phyloP scores from a whole-genome alignment of 2,888 invertebrate species.

The Chrysolina oricalcia region DNA sequence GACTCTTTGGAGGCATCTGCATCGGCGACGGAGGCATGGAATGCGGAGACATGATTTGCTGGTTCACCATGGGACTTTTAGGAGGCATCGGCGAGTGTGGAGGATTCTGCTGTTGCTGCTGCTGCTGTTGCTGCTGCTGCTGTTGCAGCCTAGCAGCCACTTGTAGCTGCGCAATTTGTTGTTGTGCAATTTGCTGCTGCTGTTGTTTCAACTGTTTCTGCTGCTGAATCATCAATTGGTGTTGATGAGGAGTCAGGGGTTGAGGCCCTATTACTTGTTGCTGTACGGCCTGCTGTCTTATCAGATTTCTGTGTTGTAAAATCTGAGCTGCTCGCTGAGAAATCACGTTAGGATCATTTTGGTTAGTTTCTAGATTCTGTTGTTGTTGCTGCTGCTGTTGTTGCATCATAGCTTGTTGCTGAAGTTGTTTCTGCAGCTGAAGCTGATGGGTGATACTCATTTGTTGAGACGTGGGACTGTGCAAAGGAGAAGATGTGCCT shows the following conservation, averaged over 20 bases:
- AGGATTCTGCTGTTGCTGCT: conserved; percentile 64
- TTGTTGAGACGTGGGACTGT: conserved; percentile 69
- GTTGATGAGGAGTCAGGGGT: conserved; percentile 67
- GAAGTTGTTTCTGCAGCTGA: conserved; percentile 70
- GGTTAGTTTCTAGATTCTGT: conserved; percentile 63
- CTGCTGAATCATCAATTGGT: conserved; percentile 68
- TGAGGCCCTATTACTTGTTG: conserved; percentile 61
- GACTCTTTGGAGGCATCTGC: conserved; percentile 71
- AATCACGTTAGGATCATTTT: conserved; percentile 72
- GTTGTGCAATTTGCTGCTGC: conserved; percentile 55
- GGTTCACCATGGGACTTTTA: conserved; percentile 72
- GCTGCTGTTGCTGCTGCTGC: conserved; percentile 54
- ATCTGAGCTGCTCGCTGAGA: conserved; percentile 66
- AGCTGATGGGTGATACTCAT: conserved; percentile 62
- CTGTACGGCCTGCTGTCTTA: conserved; percentile 65
- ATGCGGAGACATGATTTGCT: conserved; percentile 70
- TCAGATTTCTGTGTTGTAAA: conserved; percentile 67
- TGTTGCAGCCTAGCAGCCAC: conserved; percentile 68
- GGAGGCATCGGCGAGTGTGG: conserved; percentile 76
- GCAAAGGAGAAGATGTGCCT: conserved; percentile 68
- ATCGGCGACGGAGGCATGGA: conserved; percentile 72
- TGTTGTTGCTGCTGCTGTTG: conserved; percentile 61
- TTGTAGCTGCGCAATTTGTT: conserved; percentile 70
- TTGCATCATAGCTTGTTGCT: conserved; percentile 61
- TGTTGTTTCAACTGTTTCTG: conserved; percentile 62